phyloP scores from a whole-genome alignment of 2,113 vertebrate genomes.

The Alces alces region DNA sequence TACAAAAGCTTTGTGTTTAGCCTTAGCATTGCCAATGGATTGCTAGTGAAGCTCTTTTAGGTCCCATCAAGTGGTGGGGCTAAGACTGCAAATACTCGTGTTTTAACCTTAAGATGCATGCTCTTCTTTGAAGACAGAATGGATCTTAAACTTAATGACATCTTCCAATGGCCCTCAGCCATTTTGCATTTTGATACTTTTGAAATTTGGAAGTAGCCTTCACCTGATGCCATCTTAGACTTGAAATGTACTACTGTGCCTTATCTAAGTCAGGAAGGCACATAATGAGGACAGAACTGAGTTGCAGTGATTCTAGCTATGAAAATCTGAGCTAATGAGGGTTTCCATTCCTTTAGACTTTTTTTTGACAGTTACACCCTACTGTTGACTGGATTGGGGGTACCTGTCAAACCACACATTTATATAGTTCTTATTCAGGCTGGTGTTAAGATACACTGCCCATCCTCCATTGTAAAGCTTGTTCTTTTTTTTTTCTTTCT shows the following conservation, averaged over 20 bases:
- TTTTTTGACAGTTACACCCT: slow-evolving; percentile 20
- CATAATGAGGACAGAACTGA: background rate
- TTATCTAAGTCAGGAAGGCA: background rate
- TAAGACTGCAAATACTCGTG: background rate
- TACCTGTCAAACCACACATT: background rate
- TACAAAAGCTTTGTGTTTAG: slow-evolving; percentile 18
- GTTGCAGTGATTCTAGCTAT: background rate
- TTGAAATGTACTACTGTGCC: background rate
- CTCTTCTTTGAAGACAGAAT: background rate
- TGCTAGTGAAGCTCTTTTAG: background rate
- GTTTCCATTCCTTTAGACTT: background rate
- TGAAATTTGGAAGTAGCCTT: slow-evolving; percentile 17
- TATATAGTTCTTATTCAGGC: background rate
- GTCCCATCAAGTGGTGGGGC: background rate
- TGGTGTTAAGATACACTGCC: background rate
- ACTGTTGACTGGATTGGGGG: background rate
- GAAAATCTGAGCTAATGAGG: background rate
- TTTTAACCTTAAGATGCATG: background rate
- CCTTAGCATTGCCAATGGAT: background rate
- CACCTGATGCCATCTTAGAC: background rate
- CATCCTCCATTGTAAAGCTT: background rate
- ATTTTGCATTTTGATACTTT: slow-evolving; percentile 22
- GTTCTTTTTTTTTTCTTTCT: background rate
- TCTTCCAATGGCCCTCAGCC: background rate
- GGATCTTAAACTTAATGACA: background rate